phyloP scores from a whole-genome alignment of 2,797 vertebrate species.

The Rallus crepitans region DNA sequence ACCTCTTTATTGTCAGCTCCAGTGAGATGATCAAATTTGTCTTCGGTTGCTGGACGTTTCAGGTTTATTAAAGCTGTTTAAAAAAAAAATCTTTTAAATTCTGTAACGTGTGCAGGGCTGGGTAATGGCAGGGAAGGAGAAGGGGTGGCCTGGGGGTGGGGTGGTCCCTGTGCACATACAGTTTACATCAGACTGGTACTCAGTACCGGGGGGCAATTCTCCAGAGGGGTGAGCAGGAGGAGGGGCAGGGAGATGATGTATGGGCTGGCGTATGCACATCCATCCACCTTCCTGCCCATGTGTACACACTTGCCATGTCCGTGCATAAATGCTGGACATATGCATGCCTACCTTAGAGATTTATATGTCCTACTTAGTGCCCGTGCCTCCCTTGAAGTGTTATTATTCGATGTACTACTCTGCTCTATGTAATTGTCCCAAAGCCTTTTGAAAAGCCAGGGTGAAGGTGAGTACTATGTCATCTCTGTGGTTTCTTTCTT shows the following conservation, averaged over 20 bases:
- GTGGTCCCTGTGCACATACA: background rate
- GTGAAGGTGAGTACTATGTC: background rate
- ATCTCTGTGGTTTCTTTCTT: background rate
- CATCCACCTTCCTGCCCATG: background rate
- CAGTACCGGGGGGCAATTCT: background rate
- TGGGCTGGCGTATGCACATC: fast-evolving
- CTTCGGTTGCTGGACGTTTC: conserved; percentile 29
- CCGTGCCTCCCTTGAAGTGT: background rate
- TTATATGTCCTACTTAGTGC: background rate
- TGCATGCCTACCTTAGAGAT: background rate
- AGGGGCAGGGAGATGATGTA: background rate
- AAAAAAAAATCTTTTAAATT: background rate
- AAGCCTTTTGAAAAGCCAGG: background rate
- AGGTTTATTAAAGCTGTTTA: conserved; percentile 25
- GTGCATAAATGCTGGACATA: fast-evolving
- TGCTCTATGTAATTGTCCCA: background rate
- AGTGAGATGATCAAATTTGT: background rate
- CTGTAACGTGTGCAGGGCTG: fast-evolving
- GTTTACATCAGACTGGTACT: background rate
- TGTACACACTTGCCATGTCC: fast-evolving
- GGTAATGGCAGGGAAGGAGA: fast-evolving
- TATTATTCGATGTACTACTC: background rate
- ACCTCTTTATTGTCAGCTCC: background rate
- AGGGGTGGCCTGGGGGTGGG: fast-evolving
- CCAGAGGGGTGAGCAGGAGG: background rate